phyloP scores from a whole-genome alignment of 2,113 vertebrate genomes.

The Lates calcarifer region DNA sequence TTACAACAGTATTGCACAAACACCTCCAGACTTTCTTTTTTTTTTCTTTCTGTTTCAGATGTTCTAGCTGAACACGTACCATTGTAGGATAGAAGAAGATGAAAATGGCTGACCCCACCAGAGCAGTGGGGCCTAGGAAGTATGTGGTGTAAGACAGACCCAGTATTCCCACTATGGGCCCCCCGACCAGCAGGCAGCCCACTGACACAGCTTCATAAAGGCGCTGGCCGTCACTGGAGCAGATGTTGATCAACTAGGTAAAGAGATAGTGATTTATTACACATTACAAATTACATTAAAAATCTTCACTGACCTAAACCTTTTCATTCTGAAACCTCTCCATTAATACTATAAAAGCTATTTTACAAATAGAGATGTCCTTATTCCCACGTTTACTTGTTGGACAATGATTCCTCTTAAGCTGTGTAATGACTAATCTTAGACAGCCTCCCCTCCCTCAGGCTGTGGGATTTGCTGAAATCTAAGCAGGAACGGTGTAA shows the following conservation, averaged over 20 bases:
- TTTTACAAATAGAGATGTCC: slow-evolving; percentile 20
- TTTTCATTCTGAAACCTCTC: neutral
- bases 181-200: slow-evolving; percentile 84
- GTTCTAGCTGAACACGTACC: slow-evolving; percentile 72
- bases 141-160: slow-evolving; percentile 83
- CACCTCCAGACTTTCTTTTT: neutral
- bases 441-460: slow-evolving; percentile 35
- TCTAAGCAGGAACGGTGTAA: slow-evolving; percentile 42
- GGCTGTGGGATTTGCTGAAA: slow-evolving; percentile 52
- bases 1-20: neutral
- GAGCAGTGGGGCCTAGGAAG: slow-evolving; percentile 85
- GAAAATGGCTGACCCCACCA: slow-evolving; percentile 86
- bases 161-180: slow-evolving; percentile 84
- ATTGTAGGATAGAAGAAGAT: slow-evolving; percentile 86
- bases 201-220: slow-evolving; percentile 83
- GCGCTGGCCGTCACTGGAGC: slow-evolving; percentile 86
- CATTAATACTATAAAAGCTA: slow-evolving; percentile 8
- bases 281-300: slow-evolving; percentile 13
- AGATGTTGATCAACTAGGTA: slow-evolving; percentile 87
- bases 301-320: neutral
- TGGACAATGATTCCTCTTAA: slow-evolving; percentile 59
- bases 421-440: slow-evolving; percentile 58
- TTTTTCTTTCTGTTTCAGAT: neutral
- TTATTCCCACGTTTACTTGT: slow-evolving; percentile 49
- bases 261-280: slow-evolving; percentile 39